phyloP scores from a whole-genome alignment of 2,113 vertebrate species.

The Condylura cristata region DNA sequence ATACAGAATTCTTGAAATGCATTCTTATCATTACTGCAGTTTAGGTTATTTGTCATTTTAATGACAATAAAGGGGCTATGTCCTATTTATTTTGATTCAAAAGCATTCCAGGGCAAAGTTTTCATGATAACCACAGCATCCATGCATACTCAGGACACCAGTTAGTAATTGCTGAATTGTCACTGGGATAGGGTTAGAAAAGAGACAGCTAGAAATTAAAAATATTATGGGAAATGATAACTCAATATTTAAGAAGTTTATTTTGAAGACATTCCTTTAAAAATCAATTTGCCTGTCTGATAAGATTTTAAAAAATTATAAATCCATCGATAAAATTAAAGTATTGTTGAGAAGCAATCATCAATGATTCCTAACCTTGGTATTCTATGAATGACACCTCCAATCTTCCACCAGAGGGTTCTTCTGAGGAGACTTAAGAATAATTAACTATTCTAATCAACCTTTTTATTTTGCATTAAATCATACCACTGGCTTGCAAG shows the following conservation, averaged over 20 bases:
- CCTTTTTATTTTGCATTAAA: conserved; percentile 1
- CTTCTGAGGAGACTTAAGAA: not conserved
- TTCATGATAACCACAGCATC: conserved; percentile 57
- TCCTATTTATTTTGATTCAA: conserved; percentile 55
- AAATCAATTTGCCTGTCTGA: not conserved
- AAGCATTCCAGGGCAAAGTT: conserved; percentile 52
- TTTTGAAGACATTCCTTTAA: conserved; percentile 19
- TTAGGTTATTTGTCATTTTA: conserved; percentile 35
- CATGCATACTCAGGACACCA: conserved; percentile 54
- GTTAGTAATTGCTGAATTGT: conserved; percentile 51
- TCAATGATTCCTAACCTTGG: not conserved
- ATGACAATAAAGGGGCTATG: conserved; percentile 32
- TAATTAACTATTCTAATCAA: not conserved
- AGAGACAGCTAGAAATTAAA: conserved; percentile 29
- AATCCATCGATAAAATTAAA: conserved; percentile 5
- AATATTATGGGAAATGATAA: conserved; percentile 35
- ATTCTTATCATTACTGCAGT: conserved; percentile 8
- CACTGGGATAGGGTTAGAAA: conserved; percentile 5
- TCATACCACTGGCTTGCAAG: not conserved
- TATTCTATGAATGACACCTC: not conserved
- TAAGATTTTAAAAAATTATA: conserved; percentile 13
- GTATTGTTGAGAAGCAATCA: not conserved
- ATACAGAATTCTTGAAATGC: conserved; percentile 41
- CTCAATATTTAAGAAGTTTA: conserved; percentile 28
- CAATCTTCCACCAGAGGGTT: not conserved